Evolutionary conservation across 2,888 invertebrate species (phyloP).

Genomic region (Drosophila villosipedis): DNA sequence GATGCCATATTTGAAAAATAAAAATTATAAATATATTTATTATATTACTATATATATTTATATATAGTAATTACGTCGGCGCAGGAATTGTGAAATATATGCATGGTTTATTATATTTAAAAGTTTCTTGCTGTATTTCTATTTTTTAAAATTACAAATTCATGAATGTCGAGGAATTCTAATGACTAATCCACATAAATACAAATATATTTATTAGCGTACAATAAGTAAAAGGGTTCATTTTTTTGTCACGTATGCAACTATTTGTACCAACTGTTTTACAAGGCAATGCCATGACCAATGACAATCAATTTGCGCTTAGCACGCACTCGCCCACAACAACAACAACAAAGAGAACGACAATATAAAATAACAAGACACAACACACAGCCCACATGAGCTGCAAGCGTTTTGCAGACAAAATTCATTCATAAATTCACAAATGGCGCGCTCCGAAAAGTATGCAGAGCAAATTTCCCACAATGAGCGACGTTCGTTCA

Average conservation of each 20-base stretch:
- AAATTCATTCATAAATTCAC: constrained; percentile 73
- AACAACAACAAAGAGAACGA: constrained; percentile 7
- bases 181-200: background rate
- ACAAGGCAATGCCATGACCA: constrained; percentile 65
- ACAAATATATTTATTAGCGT: background rate
- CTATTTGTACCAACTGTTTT: constrained; percentile 9
- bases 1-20: no score
- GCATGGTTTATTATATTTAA: background rate
- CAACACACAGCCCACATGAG: constrained; percentile 11
- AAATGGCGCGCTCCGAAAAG: constrained; percentile 35
- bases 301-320: constrained; percentile 69
- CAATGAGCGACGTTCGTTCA: constrained; percentile 44
- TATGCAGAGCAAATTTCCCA: constrained; percentile 71
- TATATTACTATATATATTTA: no score
- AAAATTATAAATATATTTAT: no score
- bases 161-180: background rate
- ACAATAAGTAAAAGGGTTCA: background rate
- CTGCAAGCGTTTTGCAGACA: constrained; percentile 39
- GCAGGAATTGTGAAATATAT: background rate
- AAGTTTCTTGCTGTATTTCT: no score
- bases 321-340: constrained; percentile 43
- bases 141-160: background rate
- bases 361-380: background rate
- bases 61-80: no score
- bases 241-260: constrained; percentile 21